Percentiles rank a stretch among this genome's conserved stretches.
These are phyloP conservation scores for Todus mexicanus DNA, from an alignment of 2,797 vertebrate species.

Conservation along the genomic window DNA sequence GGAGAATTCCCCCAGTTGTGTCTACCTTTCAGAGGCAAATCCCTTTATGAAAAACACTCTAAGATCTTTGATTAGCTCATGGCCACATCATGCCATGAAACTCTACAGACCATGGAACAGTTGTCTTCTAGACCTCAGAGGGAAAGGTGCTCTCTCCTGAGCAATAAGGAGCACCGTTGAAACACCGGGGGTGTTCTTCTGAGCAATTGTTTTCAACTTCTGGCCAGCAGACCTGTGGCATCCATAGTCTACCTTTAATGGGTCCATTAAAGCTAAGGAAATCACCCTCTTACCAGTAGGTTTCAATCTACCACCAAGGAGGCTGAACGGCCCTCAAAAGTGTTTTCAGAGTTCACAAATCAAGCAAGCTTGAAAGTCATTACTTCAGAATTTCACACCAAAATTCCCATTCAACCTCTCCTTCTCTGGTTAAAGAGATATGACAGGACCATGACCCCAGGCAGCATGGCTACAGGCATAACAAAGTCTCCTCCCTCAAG, in stretches of 20 bases:
- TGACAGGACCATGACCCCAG: background rate
- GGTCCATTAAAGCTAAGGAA: background rate
- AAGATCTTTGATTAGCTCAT: background rate
- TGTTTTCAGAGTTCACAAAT: background rate
- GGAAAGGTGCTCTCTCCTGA: background rate
- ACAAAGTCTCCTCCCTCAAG: background rate
- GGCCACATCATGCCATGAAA: background rate
- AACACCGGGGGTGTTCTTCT: background rate
- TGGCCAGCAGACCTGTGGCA: background rate
- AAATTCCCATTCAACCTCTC: background rate
- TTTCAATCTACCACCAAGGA: background rate
- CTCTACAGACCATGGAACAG: background rate
- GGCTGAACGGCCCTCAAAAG: background rate
- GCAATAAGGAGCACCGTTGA: background rate
- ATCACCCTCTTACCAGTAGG: background rate
- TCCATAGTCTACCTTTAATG: background rate
- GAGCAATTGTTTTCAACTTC: background rate
- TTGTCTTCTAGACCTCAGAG: background rate
- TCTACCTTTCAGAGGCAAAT: background rate
- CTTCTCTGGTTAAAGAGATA: background rate
- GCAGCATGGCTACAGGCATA: background rate
- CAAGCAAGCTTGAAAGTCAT: background rate
- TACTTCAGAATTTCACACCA: background rate
- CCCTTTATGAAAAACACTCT: background rate
- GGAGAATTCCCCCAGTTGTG: background rate